These are phyloP conservation scores for Nannoperca australis DNA, from an alignment of 2,797 vertebrate species.

Conservation along the genomic window DNA sequence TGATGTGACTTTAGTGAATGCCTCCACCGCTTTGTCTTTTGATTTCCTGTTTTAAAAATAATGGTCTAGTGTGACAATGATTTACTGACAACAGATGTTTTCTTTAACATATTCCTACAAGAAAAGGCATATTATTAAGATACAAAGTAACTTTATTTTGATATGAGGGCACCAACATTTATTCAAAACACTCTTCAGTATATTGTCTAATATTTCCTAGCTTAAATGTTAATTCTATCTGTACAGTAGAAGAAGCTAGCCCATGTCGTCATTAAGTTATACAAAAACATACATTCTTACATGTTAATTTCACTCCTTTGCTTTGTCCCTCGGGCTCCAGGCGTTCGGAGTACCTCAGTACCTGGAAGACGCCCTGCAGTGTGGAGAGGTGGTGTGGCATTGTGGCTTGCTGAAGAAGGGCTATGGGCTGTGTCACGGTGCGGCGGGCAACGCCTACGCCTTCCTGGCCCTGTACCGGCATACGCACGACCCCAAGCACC, in stretches of 20 bases:
- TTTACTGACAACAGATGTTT: not conserved
- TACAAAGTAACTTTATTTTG: not conserved
- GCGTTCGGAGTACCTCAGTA: conserved; percentile 91
- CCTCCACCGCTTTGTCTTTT: not conserved
- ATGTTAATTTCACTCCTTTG: fast-evolving
- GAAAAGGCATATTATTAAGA: not conserved
- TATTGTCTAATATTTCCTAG: not conserved
- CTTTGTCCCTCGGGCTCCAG: conserved; percentile 67
- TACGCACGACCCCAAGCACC: conserved; percentile 90
- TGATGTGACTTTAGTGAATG: not conserved
- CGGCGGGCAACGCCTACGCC: conserved; percentile 93
- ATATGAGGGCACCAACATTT: no score
- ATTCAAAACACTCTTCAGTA: no score
- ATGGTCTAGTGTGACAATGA: not conserved
- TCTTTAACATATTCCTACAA: not conserved
- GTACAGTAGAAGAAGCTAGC: not conserved
- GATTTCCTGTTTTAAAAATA: not conserved
- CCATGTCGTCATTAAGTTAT: not conserved
- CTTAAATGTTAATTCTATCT: no score
- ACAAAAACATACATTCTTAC: no score
- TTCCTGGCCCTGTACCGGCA: conserved; percentile 93
- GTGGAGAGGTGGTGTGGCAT: conserved; percentile 93
- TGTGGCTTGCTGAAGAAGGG: conserved; percentile 94
- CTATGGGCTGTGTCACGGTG: conserved; percentile 94
- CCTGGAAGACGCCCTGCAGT: conserved; percentile 88